Base-by-base conservation (phyloP, 2,113 vertebrate genomes). In the Coracopsis vasa region DNA sequence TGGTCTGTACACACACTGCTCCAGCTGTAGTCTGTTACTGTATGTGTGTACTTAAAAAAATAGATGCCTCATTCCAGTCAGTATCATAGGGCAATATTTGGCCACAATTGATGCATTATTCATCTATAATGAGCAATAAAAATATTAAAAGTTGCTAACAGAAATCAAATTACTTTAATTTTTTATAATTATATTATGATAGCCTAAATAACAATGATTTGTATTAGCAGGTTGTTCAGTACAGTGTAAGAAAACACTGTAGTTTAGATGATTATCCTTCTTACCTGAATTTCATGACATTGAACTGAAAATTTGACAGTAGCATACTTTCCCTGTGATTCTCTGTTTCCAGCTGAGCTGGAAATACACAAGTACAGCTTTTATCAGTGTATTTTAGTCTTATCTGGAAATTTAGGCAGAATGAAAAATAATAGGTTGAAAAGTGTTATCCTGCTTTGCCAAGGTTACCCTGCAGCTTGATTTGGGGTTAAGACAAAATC, bases 401-500 rank as follows among this genome's bases (percentile, higher is more conserved):
- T 66, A 90, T 53, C 84, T 64, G 77, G 74, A 83, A 91, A 77
- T 73, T 80, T 54, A 65, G 74, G n/a, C 62, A 88, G 85, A 96
- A 81, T 80, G 66, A 86, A 90, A 93, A 95, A 88, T 86, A 73
- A 73, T 31, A 75, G 92, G 53, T 86, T 86, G 53, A 66, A 42
- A 56, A 95, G 53, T 37, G 56, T 60, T 74, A 58, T n/a, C 62
- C 58, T 83, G 42, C 79, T 88, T 88, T 90, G 62, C n/a, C 58
- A 45, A 82, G 50, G 28, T 92, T 93, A 53, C 64, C 91, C 80
- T 65, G 75, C 42, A 45, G 62, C 64, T 88, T 93, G 75, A 90
- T 94, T 92, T 90, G 62, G 37, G 71, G 79, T 94, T 95, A 58
- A 60, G 64, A 88, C 10, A 66, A 94, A 91, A 91, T 58, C 28